Percentiles rank a stretch among this genome's conserved stretches.
These are phyloP conservation scores for Lithobates sylvaticus DNA, from an alignment of 2,797 vertebrate species.

Conservation along the genomic window DNA sequence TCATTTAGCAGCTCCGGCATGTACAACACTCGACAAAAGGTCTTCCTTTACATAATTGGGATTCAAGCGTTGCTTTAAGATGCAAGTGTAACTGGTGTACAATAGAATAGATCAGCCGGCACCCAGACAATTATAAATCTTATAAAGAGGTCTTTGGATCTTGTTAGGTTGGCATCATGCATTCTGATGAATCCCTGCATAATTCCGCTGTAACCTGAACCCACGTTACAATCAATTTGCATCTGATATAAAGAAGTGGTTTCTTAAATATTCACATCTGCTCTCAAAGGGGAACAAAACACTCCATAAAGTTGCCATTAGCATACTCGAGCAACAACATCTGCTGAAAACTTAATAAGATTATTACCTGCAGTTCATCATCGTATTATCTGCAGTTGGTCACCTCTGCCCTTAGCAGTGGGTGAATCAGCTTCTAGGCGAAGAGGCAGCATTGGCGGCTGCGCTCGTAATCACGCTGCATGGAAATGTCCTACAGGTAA, in stretches of 20 bases:
- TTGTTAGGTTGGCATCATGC: slow-evolving; percentile 63
- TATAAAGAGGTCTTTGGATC: slow-evolving; percentile 6
- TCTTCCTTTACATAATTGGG: neutral
- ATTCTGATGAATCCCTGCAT: slow-evolving; percentile 69
- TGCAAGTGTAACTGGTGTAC: neutral
- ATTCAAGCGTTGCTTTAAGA: neutral
- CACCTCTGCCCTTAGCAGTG: slow-evolving; percentile 58
- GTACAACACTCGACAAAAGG: neutral
- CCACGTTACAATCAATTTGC: slow-evolving; percentile 69
- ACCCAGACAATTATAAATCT: neutral
- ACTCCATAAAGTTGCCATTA: slow-evolving; percentile 64
- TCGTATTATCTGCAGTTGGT: slow-evolving; percentile 49
- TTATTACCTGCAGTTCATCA: slow-evolving; percentile 62
- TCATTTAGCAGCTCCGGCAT: too few species aligned
- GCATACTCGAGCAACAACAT: slow-evolving; percentile 68
- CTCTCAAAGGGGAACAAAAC: slow-evolving; percentile 71
- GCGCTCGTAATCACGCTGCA: slow-evolving; percentile 31
- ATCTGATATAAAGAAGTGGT: slow-evolving; percentile 67
- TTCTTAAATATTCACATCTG: slow-evolving; percentile 61
- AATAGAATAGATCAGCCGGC: neutral
- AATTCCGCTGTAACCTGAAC: slow-evolving; percentile 66
- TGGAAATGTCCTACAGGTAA: slow-evolving; percentile 50
- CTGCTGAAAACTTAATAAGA: slow-evolving; percentile 65
- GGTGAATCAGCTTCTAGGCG: neutral
- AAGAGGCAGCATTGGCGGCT: neutral